A percentile compares a stretch with the other conserved stretches of the same genome.
These are phyloP conservation scores for Bimastos eiseni DNA, from an alignment of 2,888 invertebrate genomes.

Conservation along the genomic window DNA sequence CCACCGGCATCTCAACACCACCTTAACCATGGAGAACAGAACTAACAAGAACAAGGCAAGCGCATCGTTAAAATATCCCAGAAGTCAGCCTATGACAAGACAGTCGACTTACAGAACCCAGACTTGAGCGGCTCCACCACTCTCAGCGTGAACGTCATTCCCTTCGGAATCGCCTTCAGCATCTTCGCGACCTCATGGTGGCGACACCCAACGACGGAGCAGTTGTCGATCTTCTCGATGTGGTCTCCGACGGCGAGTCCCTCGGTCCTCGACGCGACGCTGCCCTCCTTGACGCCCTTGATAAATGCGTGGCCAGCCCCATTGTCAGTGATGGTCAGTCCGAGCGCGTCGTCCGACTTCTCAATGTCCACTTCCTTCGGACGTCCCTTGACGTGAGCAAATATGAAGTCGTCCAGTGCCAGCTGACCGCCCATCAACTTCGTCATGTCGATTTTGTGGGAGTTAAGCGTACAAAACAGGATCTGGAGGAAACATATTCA, in stretches of 20 bases:
- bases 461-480: constrained; percentile 94
- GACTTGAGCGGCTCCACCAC: constrained; percentile 88
- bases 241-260: constrained; percentile 85
- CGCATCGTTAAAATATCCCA: not conserved
- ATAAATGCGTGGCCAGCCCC: constrained; percentile 96
- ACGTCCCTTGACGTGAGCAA: constrained; percentile 91
- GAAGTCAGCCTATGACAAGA: not conserved
- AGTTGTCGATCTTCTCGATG: constrained; percentile 79
- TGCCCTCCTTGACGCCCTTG: constrained; percentile 78
- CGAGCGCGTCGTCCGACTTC: constrained; percentile 90
- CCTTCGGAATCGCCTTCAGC: constrained; percentile 88
- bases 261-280: constrained; percentile 2
- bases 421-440: constrained; percentile 93
- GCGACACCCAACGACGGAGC: constrained; percentile 68
- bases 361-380: constrained; percentile 92
- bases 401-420: constrained; percentile 96
- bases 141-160: constrained; percentile 82
- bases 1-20: too few relatives aligned
- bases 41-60: too few relatives aligned
- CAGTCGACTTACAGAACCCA: constrained; percentile 72
- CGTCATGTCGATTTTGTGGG: constrained; percentile 95
- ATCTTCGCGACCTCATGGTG: constrained; percentile 95
- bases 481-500: constrained; percentile 72
- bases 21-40: too few relatives aligned
- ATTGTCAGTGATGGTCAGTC: constrained; percentile 97